These are phyloP conservation scores for Pachypeltis micranthus DNA, from an alignment of 1,140 invertebrate genomes.

Conservation along the genomic window DNA sequence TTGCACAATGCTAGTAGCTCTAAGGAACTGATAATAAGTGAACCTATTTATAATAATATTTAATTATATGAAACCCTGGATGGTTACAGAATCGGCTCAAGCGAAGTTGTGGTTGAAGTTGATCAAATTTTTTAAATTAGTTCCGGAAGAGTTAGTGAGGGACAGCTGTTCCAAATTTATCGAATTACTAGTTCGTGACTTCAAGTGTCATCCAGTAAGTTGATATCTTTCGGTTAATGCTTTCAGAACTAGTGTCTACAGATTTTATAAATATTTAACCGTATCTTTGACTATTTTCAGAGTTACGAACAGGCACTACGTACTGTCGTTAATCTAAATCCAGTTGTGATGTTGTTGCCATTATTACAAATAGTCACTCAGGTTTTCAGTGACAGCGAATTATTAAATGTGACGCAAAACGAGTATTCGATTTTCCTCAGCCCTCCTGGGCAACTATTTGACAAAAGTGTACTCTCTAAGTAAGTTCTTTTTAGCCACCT, in stretches of 20 bases:
- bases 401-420: constrained; percentile 64
- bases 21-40: too few relatives aligned
- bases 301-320: constrained; percentile 51
- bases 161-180: constrained; percentile 42
- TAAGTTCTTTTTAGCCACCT: constrained; percentile 37
- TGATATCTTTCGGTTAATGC: not conserved
- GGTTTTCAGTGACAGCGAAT: constrained; percentile 50
- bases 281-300: constrained; percentile 28
- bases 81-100: constrained; percentile 29
- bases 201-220: constrained; percentile 41
- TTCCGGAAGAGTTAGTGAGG: constrained; percentile 44
- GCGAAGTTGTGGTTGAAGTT: constrained; percentile 50
- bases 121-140: constrained; percentile 41
- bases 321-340: constrained; percentile 48
- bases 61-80: too few relatives aligned
- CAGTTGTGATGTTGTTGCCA: constrained; percentile 48
- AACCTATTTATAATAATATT: too few relatives aligned
- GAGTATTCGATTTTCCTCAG: constrained; percentile 84
- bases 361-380: constrained; percentile 43
- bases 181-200: constrained; percentile 47
- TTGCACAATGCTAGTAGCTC: too few relatives aligned
- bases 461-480: constrained; percentile 78
- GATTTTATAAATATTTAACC: not conserved
- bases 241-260: not conserved
- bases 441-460: constrained; percentile 80